These are phyloP conservation scores for Pelecanus crispus DNA, from an alignment of 2,113 vertebrate species.

Conservation along the genomic window DNA sequence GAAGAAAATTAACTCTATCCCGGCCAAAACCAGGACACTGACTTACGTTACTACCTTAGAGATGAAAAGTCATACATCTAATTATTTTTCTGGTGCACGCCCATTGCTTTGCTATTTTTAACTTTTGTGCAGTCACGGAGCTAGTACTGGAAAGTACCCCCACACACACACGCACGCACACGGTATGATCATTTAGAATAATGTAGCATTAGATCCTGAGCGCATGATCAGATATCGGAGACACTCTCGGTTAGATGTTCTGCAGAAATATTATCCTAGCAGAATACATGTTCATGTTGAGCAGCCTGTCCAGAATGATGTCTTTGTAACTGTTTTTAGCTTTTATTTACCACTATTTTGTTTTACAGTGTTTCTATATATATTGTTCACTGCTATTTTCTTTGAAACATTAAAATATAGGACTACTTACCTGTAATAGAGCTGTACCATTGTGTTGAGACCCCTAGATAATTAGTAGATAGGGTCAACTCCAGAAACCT, in stretches of 20 bases:
- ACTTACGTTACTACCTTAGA: neutral
- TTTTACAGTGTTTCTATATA: neutral
- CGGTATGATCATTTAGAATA: neutral
- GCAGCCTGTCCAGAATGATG: neutral
- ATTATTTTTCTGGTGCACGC: neutral
- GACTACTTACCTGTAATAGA: neutral
- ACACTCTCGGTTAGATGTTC: neutral
- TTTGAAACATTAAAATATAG: neutral
- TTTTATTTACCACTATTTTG: neutral
- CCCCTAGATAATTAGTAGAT: neutral
- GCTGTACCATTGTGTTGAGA: neutral
- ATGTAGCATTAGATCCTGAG: neutral
- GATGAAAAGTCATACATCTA: neutral
- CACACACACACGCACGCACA: too few relatives aligned
- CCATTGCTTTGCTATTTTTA: neutral
- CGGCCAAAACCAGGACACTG: too few relatives aligned
- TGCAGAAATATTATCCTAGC: neutral
- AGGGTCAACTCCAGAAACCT: neutral
- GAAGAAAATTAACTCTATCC: too few relatives aligned
- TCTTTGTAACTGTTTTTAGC: neutral
- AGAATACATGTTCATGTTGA: neutral
- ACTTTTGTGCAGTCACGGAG: neutral
- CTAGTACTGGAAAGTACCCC: neutral
- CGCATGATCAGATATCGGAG: neutral
- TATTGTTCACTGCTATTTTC: neutral